Percentiles rank a stretch among this genome's conserved stretches.
Conservation (phyloP, 2,888 invertebrate species). For the Cheilosia vulpina region DNA sequence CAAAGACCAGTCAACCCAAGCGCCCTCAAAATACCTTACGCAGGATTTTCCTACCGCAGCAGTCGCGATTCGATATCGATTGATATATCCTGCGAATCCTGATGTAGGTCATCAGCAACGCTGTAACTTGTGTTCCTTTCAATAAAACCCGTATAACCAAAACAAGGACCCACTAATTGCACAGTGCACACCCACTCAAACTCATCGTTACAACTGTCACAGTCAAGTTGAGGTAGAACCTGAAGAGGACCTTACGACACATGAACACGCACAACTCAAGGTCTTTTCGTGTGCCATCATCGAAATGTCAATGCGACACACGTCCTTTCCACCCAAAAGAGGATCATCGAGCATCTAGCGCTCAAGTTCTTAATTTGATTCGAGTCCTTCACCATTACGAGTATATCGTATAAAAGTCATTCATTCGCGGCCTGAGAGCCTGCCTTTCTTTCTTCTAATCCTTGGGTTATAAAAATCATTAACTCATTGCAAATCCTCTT, state of each 20-base stretch:
- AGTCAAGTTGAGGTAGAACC: slow-evolving; percentile 18
- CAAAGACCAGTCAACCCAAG: no score
- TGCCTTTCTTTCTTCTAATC: slow-evolving; percentile 23
- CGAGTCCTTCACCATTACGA: slow-evolving; percentile 16
- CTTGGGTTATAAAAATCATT: slow-evolving; percentile 67
- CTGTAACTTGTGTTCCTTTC: no score
- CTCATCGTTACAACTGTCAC: slow-evolving; percentile 22
- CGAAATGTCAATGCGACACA: slow-evolving; percentile 18
- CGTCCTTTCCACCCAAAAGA: slow-evolving; percentile 17
- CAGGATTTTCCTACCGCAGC: no score
- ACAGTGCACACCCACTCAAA: neutral
- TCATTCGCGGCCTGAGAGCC: slow-evolving; percentile 17
- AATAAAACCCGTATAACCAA: no score
- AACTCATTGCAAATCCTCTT: slow-evolving; percentile 60
- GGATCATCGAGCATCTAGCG: slow-evolving; percentile 10
- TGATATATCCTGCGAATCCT: no score
- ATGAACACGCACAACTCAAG: slow-evolving; percentile 20
- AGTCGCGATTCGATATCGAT: no score
- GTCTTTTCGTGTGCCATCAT: slow-evolving; percentile 1
- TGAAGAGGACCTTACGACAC: neutral
- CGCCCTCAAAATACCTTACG: no score
- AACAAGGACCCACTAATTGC: no score
- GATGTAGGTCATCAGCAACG: no score
- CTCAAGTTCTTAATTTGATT: slow-evolving; percentile 47
- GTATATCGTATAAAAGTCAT: slow-evolving; percentile 26